phyloP scores from a whole-genome alignment of 2,797 vertebrate genomes.

The Brachyrhaphis roseni region DNA sequence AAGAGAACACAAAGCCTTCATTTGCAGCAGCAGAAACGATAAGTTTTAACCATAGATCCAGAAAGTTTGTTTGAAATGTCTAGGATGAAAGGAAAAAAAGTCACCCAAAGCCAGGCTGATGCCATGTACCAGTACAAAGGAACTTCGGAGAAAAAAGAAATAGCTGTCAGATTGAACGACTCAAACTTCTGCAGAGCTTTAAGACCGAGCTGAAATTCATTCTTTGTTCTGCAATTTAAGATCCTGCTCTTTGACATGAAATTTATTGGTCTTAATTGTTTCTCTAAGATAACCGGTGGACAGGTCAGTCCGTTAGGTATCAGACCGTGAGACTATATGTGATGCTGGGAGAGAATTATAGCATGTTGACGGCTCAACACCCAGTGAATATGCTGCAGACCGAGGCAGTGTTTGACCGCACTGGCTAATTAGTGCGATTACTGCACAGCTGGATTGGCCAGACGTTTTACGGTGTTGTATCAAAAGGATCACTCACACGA shows the following conservation, averaged over 20 bases:
- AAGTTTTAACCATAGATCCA: conserved; percentile 48
- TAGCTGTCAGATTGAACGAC: conserved; percentile 29
- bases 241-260: conserved; percentile 3
- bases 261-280: conserved; percentile 9
- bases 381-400: conserved; percentile 56
- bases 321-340: conserved; percentile 72
- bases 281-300: conserved; percentile 27
- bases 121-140: conserved; percentile 54
- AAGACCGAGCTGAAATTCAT: conserved; percentile 15
- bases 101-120: conserved; percentile 42
- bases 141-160: conserved; percentile 23
- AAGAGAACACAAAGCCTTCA: conserved; percentile 50
- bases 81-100: conserved; percentile 62
- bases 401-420: conserved; percentile 80
- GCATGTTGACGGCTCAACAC: conserved; percentile 68
- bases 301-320: conserved; percentile 54
- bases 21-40: conserved; percentile 32
- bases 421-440: conserved; percentile 99
- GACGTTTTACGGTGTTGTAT: conserved; percentile 89
- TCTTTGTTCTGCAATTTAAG: conserved; percentile 30
- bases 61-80: conserved; percentile 55
- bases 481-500: conserved; percentile 91
- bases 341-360: conserved; percentile 55
- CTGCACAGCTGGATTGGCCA: conserved; percentile 91
- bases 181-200: conserved; percentile 23